Conservation (phyloP, 2,113 vertebrate genomes). For the Forbesichthys papilliferus region DNA sequence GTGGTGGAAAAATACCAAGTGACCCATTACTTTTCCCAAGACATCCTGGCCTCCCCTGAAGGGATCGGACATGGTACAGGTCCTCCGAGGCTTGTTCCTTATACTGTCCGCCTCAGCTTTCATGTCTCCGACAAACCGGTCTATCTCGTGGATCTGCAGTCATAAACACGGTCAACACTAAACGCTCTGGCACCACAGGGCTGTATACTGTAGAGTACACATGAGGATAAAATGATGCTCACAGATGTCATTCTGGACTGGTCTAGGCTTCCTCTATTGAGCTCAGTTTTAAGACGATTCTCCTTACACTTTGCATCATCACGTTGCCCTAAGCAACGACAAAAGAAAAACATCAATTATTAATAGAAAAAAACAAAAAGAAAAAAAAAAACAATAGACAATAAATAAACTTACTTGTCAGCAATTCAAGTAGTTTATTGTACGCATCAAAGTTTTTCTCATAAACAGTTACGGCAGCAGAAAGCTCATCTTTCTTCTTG, state of each 20-base stretch:
- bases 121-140: conserved; percentile 73
- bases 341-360: not conserved
- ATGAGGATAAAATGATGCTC: conserved; percentile 29
- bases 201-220: not conserved
- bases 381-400: not conserved
- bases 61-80: conserved; percentile 76
- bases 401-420: conserved; percentile 71
- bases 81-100: conserved; percentile 74
- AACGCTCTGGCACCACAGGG: not conserved
- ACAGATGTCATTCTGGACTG: conserved; percentile 69
- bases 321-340: conserved; percentile 57
- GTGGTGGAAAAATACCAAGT: too few relatives aligned
- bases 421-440: conserved; percentile 67
- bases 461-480: conserved; percentile 65
- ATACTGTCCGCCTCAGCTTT: conserved; percentile 64
- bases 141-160: conserved; percentile 75
- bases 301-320: conserved; percentile 74
- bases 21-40: conserved; percentile 84
- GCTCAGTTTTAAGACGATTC: conserved; percentile 62
- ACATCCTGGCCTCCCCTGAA: conserved; percentile 80
- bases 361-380: not conserved
- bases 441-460: conserved; percentile 67
- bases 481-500: conserved; percentile 81
- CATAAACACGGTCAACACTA: accelerated
- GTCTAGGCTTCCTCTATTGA: conserved; percentile 69